Evolutionary conservation across 2,888 invertebrate genomes (phyloP).

Genomic region (Xanthia icteritia): DNA sequence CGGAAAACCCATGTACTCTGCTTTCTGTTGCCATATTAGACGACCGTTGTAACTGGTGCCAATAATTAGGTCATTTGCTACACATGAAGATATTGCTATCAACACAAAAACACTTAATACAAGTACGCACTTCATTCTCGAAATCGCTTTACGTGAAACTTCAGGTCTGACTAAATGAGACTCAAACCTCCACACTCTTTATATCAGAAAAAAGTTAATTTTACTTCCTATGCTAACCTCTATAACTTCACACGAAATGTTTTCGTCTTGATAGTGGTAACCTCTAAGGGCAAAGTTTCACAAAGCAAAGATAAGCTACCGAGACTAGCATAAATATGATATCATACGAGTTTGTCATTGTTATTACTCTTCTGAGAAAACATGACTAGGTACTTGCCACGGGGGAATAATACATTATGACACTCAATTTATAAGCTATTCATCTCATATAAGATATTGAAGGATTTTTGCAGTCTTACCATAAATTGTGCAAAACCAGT

Average conservation of each 20-base stretch:
- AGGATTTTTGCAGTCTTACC: background rate
- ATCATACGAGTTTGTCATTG: constrained; percentile 14
- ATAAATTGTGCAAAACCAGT: background rate
- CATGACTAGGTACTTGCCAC: background rate
- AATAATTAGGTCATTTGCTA: constrained; percentile 76
- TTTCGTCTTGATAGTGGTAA: constrained; percentile 54
- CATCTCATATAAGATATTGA: too few relatives aligned
- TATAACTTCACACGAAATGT: constrained; percentile 37
- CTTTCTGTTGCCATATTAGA: constrained; percentile 79
- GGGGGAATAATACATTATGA: background rate
- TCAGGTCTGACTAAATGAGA: constrained; percentile 4
- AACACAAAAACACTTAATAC: constrained; percentile 69
- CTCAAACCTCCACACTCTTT: constrained; percentile 8
- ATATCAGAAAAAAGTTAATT: constrained; percentile 5
- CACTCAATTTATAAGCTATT: background rate
- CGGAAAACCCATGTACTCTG: constrained; percentile 78
- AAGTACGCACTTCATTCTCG: constrained; percentile 74
- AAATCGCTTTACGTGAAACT: background rate
- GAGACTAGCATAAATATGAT: constrained; percentile 1
- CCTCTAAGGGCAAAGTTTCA: constrained; percentile 35
- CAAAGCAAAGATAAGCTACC: constrained; percentile 34
- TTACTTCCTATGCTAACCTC: constrained; percentile 2
- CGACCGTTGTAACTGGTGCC: constrained; percentile 78
- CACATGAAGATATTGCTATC: constrained; percentile 71
- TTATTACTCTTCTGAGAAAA: constrained; percentile 27